Evolutionary conservation across 2,888 invertebrate genomes (phyloP), one percentile per base, ranked within the genome.

Genomic region (Danaus chrysippus): DNA sequence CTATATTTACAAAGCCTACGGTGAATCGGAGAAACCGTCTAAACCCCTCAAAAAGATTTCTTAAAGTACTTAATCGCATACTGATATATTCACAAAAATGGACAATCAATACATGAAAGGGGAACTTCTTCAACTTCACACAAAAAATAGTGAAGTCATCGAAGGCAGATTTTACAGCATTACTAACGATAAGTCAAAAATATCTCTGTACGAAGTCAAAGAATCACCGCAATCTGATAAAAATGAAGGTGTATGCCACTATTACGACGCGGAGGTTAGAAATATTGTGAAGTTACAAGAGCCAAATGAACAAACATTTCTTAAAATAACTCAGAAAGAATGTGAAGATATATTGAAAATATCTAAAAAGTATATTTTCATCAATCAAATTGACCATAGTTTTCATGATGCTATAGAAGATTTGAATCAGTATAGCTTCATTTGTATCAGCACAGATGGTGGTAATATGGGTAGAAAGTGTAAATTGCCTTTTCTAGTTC

Each of bases 1-100:
- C 54, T 96, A 95, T 76, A 95, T 97, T 73, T 95, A 94, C 77
- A 93, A 92, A 74, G 96, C 96, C 0, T 96, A 96, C 80, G 93
- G 93, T 70, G 93, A 92, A 70, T 66, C 84, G 12, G 92, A 87
- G 0, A 90, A 79, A 56, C 76, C 78, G 46, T 55, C 74, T 13
- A 90, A 91, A 71, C 87, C 89, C 2, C 81, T 86, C 5, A 91
- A 91, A 71, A 82, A 74, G 91, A 91, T 73, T 91, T 68, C 61
- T 54, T 42, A 42, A 60, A 17, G 42, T 53, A 17, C 55, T 56
- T 57, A 63, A 55, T 60, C 44, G 46, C 60, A 41, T 13, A 17
- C 46, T 67, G 46, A 42, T 67, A 68, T 62, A 23, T 59, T 17
- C 19, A 41, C 54, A 69, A 86, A 76, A 77, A 91, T 91, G 91